Evolutionary conservation across 2,888 invertebrate species (phyloP).

Genomic region (Sepioteuthis lessoniana): DNA sequence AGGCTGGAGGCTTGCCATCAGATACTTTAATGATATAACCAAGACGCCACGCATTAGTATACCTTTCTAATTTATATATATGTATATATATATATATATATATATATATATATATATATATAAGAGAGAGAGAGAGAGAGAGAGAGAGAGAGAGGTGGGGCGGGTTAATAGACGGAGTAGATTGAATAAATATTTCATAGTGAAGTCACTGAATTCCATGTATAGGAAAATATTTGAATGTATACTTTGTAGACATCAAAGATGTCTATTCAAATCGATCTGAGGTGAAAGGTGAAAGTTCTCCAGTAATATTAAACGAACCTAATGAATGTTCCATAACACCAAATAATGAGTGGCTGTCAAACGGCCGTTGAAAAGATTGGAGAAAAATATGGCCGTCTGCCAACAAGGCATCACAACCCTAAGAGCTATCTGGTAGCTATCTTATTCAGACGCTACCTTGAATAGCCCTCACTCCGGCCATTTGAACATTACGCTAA

Average conservation of each 20-base stretch:
- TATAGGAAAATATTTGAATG: neutral
- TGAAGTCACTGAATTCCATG: neutral
- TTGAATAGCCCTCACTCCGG: neutral
- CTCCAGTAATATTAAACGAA: neutral
- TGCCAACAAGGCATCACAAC: neutral
- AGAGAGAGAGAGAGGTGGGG: too few species aligned
- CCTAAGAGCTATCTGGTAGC: neutral
- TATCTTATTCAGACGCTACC: neutral
- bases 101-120: too few species aligned
- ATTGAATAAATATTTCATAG: too few species aligned
- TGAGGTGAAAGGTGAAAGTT: neutral
- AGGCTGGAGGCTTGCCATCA: too few species aligned
- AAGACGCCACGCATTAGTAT: too few species aligned
- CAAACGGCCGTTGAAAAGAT: neutral
- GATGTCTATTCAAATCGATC: neutral
- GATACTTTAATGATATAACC: too few species aligned
- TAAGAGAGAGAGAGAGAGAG: too few species aligned
- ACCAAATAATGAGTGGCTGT: neutral
- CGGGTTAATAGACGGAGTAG: too few species aligned
- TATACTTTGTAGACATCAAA: neutral
- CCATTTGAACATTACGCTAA: neutral
- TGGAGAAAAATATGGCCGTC: neutral
- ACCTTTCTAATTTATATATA: too few species aligned
- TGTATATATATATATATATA: too few species aligned
- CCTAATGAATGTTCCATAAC: constrained; percentile 14